These are phyloP conservation scores for Osmerus eperlanus DNA, from an alignment of 2,113 vertebrate species.

Conservation along the genomic window DNA sequence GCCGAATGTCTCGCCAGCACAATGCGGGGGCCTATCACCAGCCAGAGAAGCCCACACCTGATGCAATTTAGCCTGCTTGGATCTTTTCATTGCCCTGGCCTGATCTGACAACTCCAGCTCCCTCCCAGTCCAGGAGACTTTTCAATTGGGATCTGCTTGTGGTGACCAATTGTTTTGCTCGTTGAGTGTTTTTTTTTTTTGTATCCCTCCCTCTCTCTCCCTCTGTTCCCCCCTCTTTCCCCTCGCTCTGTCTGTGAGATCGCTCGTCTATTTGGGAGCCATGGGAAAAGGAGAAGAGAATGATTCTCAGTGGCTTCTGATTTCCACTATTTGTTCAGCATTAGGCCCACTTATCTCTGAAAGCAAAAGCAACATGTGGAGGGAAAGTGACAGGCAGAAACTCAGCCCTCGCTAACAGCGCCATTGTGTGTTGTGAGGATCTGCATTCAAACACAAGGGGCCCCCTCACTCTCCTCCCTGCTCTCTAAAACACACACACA, in stretches of 20 bases:
- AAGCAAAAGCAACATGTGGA: conserved; percentile 98
- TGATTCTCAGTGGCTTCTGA: conserved; percentile 99
- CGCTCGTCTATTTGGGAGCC: conserved; percentile 91
- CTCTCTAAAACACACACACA: conserved; percentile 39
- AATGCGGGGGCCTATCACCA: conserved; percentile 89
- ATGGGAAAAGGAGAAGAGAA: conserved; percentile 98
- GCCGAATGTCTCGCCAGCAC: conserved; percentile 94
- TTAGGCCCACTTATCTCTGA: conserved; percentile 99
- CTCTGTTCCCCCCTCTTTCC: background rate
- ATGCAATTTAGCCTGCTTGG: conserved; percentile 90
- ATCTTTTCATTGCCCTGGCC: conserved; percentile 83
- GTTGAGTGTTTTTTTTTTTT: conserved; percentile 64
- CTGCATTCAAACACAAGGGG: conserved; percentile 96
- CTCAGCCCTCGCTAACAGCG: conserved; percentile 81
- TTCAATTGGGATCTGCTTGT: conserved; percentile 94
- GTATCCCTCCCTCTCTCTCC: conserved; percentile 29
- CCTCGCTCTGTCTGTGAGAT: conserved; percentile 69
- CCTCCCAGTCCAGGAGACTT: conserved; percentile 81
- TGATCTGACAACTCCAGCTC: conserved; percentile 89
- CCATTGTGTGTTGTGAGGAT: conserved; percentile 85
- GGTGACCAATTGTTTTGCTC: conserved; percentile 94
- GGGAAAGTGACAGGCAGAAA: conserved; percentile 97
- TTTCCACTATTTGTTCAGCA: conserved; percentile 99
- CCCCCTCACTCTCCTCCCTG: conserved; percentile 72
- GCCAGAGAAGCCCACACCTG: conserved; percentile 86